Evolutionary conservation across 2,113 vertebrate species (phyloP).

Genomic region (Plectropomus leopardus): DNA sequence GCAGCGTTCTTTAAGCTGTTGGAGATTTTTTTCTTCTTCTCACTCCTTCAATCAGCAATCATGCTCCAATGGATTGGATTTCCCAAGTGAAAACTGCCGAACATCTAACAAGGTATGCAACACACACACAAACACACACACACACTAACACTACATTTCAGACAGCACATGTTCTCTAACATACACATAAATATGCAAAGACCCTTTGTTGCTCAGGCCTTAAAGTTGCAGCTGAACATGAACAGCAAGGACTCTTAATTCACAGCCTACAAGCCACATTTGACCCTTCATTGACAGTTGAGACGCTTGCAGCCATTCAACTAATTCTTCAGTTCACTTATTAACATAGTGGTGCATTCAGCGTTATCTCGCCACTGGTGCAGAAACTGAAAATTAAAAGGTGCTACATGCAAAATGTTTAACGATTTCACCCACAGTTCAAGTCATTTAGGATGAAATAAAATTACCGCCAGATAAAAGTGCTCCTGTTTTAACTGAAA

Average conservation of each 20-base stretch:
- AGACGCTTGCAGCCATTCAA: neutral
- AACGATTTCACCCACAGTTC: neutral
- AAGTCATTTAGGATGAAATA: conserved; percentile 4
- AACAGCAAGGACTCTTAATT: neutral
- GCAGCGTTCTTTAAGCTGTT: neutral
- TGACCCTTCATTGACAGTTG: conserved; percentile 35
- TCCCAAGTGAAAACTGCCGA: neutral
- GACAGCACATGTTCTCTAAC: neutral
- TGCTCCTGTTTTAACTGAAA: neutral
- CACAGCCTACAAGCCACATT: neutral
- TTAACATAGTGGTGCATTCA: conserved; percentile 36
- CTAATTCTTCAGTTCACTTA: conserved; percentile 31
- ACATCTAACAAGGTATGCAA: neutral
- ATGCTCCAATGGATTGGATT: neutral
- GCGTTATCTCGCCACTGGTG: conserved; percentile 28
- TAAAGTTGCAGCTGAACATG: neutral
- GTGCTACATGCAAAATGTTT: neutral
- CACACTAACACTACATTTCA: neutral
- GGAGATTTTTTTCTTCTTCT: neutral
- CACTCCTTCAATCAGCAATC: neutral
- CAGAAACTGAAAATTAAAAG: conserved; percentile 31
- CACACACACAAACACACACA: conserved; percentile 10
- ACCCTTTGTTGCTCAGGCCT: neutral
- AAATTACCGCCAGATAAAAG: neutral
- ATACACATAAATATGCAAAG: conserved; percentile 3